Base-by-base conservation (phyloP, 2,888 invertebrate genomes). In the Phyllotreta cruciferae region DNA sequence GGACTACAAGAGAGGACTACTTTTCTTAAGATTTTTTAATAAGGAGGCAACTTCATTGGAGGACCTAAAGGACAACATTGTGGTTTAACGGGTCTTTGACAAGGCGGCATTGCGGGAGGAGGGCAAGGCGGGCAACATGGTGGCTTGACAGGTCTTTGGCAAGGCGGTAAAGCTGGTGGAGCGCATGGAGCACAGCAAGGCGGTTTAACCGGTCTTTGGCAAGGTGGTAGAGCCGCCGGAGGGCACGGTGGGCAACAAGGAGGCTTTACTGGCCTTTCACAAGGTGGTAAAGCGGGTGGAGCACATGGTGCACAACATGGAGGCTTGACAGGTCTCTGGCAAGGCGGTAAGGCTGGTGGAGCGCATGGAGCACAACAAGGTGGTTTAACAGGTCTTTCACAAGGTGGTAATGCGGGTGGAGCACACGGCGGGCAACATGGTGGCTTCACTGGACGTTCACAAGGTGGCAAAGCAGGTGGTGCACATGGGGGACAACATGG, bases 401-500 rank as follows among this genome's bases (percentile, higher is more conserved):
- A 49, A 35, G 14, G 14, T 1, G 47, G 47, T 47, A 47, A 24
- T 10, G 6, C 6, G 2, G 47, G 10, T 7, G 49, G 49, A 49
- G 49, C 35, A 35, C 35, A 49, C 1, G 49, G 35, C 0, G 35
- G 9, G 6, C 47, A 47, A 24, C 24, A 13, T 3, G 9, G 41
- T 41, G 50, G 36, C 2, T 36, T 50, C 10, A 35, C 35, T 50
- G 50, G 50, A 14, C 11, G 13, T 7, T 35, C 4, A 36, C 50
- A 50, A 50, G 35, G 36, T 10, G 50, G 50, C 9, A 14, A 6
- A 6, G 7, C 7, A 3, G 47, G 24, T 11, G 47, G 47, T 1
- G 47, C 24, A 47, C 47, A 47, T 47, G 50, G 50, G 3, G 50
- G 36, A 50, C 50, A 50, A 50, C 50, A 50, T n/a, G 50, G 50